Evolutionary conservation across 2,888 invertebrate species (phyloP).

Genomic region (Pyrocoelia pectoralis): DNA sequence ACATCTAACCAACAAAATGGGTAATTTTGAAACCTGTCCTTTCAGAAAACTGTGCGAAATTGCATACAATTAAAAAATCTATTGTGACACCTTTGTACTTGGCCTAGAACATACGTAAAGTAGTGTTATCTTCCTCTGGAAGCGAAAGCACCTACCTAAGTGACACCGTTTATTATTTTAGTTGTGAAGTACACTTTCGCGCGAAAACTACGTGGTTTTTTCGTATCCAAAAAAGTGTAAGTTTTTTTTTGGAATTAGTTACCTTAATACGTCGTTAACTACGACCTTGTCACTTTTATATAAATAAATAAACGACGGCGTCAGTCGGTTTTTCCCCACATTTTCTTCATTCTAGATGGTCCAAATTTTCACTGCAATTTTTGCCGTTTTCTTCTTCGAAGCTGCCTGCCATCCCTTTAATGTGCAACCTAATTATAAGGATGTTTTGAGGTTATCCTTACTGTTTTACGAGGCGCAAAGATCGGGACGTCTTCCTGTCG

Average conservation of each 20-base stretch:
- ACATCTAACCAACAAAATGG: too few relatives aligned
- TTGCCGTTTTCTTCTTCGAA: background rate
- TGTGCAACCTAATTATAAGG: conserved; percentile 56
- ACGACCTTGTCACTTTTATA: background rate
- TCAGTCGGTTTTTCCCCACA: background rate
- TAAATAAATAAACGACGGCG: background rate
- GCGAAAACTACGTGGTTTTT: background rate
- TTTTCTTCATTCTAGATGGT: conserved; percentile 17
- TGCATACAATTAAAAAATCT: too few relatives aligned
- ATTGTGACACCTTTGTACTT: background rate
- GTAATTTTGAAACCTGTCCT: background rate
- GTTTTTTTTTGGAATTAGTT: conserved; percentile 9
- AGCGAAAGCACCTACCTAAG: conserved; percentile 23
- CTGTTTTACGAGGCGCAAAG: conserved; percentile 67
- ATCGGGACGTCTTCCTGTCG: conserved; percentile 62
- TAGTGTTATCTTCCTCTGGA: conserved; percentile 25
- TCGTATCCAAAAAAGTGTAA: background rate
- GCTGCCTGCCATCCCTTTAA: background rate
- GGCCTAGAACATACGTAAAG: too few relatives aligned
- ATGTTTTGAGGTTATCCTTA: conserved; percentile 61
- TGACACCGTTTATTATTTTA: conserved; percentile 8
- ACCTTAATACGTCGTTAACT: too few relatives aligned
- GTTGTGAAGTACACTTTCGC: conserved; percentile 19
- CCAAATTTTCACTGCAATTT: conserved; percentile 5
- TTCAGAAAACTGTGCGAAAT: background rate